Conservation (phyloP, 2,888 invertebrate genomes). For the Rhagophthalmus giganteus region DNA sequence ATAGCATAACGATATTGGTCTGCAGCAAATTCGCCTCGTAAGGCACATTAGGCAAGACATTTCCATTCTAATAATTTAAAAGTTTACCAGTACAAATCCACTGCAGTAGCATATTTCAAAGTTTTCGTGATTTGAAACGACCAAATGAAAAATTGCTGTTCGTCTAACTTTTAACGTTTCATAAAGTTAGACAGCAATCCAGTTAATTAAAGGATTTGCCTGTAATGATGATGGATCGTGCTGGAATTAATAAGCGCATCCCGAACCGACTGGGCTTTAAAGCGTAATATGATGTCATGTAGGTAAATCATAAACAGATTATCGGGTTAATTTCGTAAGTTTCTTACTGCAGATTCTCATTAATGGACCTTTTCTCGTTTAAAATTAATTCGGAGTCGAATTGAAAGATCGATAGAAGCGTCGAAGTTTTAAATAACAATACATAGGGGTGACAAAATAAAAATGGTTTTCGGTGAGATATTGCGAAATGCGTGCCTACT, state of each 20-base stretch:
- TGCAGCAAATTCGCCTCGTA: too few relatives aligned
- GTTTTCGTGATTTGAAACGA: constrained; percentile 20
- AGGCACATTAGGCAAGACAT: too few relatives aligned
- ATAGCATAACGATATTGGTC: too few relatives aligned
- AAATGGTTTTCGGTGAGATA: too few relatives aligned
- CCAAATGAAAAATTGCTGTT: constrained; percentile 40
- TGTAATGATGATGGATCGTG: constrained; percentile 49
- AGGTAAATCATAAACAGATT: constrained; percentile 18
- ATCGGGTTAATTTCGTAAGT: constrained; percentile 20
- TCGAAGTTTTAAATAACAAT: too few relatives aligned
- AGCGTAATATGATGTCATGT: constrained; percentile 15
- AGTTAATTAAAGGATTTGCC: constrained; percentile 49
- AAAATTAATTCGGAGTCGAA: too few relatives aligned
- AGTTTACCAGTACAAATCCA: not conserved
- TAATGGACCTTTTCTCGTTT: not conserved
- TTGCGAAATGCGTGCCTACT: too few relatives aligned
- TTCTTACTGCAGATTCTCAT: not conserved
- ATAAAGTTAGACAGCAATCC: constrained; percentile 46
- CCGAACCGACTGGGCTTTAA: constrained; percentile 28
- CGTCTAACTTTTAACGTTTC: constrained; percentile 42
- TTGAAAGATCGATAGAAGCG: too few relatives aligned
- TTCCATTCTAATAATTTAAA: too few relatives aligned
- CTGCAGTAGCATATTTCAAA: constrained; percentile 4
- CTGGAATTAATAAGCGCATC: constrained; percentile 44
- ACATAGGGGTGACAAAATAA: too few relatives aligned